phyloP scores from a whole-genome alignment of 1,140 invertebrate species.

The Macrobrachium nipponense region DNA sequence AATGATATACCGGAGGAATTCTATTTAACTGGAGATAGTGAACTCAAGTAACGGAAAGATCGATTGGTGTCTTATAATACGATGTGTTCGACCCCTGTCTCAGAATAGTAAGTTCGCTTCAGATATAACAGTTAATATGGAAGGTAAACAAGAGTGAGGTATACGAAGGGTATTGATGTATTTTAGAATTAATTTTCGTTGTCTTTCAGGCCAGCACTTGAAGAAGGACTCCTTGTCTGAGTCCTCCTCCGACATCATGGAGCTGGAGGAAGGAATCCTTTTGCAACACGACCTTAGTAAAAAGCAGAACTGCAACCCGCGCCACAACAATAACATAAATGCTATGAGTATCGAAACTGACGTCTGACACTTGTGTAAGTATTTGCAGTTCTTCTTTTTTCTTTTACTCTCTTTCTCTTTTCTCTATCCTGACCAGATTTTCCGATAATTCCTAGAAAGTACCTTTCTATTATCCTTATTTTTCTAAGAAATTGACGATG shows the following conservation, averaged over 20 bases:
- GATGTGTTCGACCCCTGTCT: too few species aligned
- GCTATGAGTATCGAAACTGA: constrained; percentile 94
- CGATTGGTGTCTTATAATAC: too few species aligned
- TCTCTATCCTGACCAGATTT: background rate
- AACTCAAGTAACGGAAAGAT: background rate
- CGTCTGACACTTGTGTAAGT: constrained; percentile 93
- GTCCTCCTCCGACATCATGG: constrained; percentile 94
- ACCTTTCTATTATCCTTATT: background rate
- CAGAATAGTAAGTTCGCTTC: too few species aligned
- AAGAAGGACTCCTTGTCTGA: constrained; percentile 90
- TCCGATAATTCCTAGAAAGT: background rate
- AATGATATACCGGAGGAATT: background rate
- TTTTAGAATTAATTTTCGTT: background rate
- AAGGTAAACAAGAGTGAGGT: background rate
- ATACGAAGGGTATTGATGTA: background rate
- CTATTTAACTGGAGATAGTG: background rate
- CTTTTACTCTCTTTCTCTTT: background rate
- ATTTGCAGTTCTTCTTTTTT: background rate
- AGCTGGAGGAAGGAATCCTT: constrained; percentile 90
- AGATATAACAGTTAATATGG: background rate
- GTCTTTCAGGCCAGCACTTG: constrained; percentile 81
- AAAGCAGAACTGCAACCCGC: constrained; percentile 85
- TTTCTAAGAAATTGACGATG: background rate
- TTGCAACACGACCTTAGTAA: constrained; percentile 79
- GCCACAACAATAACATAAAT: constrained; percentile 89